phyloP scores from a whole-genome alignment of 2,888 invertebrate genomes.

The Scaeva pyrastri region DNA sequence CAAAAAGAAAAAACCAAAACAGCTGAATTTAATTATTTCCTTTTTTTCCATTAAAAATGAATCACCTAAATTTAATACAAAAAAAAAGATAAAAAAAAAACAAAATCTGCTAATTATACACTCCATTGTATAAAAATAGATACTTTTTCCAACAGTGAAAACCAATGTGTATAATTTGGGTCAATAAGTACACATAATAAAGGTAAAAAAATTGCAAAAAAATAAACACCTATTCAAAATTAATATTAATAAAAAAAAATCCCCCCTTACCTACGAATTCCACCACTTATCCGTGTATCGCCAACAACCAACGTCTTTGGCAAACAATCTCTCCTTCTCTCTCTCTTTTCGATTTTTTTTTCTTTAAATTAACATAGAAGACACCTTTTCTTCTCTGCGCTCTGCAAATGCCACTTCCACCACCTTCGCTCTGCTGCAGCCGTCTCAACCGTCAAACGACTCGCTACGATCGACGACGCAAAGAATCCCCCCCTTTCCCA shows the following conservation, averaged over 20 bases:
- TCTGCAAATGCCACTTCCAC: slow-evolving; percentile 12
- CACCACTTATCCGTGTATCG: not conserved
- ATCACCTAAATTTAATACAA: slow-evolving; percentile 1
- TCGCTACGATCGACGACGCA: slow-evolving; percentile 8
- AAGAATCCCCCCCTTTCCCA: not conserved
- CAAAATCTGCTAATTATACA: slow-evolving; percentile 40
- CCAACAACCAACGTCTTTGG: not conserved
- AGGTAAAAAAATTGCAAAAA: slow-evolving; percentile 34
- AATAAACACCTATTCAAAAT: slow-evolving; percentile 36
- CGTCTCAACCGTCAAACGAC: not conserved
- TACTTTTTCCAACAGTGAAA: slow-evolving; percentile 2
- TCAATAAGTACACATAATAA: slow-evolving; percentile 28
- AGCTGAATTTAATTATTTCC: slow-evolving; percentile 23
- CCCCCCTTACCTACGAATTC: not conserved
- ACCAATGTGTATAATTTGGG: slow-evolving; percentile 5
- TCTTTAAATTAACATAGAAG: not conserved
- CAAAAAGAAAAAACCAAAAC: not conserved
- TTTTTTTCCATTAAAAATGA: slow-evolving; percentile 21
- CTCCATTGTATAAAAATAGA: slow-evolving; percentile 34
- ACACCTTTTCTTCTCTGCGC: slow-evolving; percentile 4
- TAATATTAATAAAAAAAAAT: slow-evolving; percentile 1
- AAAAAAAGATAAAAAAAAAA: not conserved
- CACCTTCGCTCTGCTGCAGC: not conserved
- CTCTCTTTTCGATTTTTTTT: not conserved
- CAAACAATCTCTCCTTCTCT: slow-evolving; percentile 8